Evolutionary conservation across 2,888 invertebrate genomes (phyloP), one percentile per base, ranked within the genome.

Genomic region (Ligdia adustata): DNA sequence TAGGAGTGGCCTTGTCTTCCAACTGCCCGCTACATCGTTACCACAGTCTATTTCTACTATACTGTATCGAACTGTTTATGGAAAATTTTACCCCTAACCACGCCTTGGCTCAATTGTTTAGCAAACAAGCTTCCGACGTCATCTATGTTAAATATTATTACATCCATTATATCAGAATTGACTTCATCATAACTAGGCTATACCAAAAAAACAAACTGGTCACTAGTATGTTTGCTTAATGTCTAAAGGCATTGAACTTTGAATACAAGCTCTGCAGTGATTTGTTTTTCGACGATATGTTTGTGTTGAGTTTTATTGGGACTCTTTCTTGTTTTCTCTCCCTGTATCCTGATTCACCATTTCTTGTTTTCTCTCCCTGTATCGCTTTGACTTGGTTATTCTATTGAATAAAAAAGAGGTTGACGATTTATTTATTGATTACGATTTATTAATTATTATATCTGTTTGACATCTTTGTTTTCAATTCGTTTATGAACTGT

Each of bases 1-100:
- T 20, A 47, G 16, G 16, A 24, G 38, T 28, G 34, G 9, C 37
- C 39, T 45, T 34, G 43, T 40, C 39, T 44, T 9, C 28, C 37
- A 11, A 13, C 24, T 22, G 28, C 16, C 15, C 33, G 32, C 27
- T 18, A 46, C 50, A 22, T 54, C 50, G 37, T 54, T 44, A 37
- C 28, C 18, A 32, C 14, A 33, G 37, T 46, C 37, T 37, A 27
- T 37, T 28, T 37, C 37, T 35, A 35, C 24, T 16, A 16, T 16
- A 5, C 44, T 32, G 43, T 43, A 52, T 47, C 41, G 35, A 35
- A 31, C 41, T 47, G 40, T 26, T 47, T 35, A 48, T 51, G 46
- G 49, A 49, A 52, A 38, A 39, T 43, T 50, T 46, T 34, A 22
- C 39, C 47, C 49, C 11, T 34, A 13, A 35, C 28, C 20, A 35